phyloP scores from a whole-genome alignment of 2,888 invertebrate species.

The Allacma fusca region DNA sequence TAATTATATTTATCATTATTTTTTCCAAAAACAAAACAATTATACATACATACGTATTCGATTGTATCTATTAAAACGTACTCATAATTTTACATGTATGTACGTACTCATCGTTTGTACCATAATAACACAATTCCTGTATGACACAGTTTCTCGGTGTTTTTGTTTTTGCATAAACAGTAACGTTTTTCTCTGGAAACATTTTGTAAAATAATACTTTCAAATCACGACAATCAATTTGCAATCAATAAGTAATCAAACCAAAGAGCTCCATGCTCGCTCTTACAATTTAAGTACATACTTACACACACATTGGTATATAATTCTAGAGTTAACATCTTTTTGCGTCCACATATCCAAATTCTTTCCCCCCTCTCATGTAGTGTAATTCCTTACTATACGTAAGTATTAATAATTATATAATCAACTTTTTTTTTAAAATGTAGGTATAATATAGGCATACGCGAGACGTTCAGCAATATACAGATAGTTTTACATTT shows the following conservation, averaged over 20 bases:
- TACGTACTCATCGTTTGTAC: background rate
- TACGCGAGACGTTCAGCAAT: too few relatives aligned
- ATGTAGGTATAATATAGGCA: too few relatives aligned
- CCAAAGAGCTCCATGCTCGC: background rate
- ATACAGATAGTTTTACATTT: background rate
- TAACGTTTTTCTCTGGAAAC: background rate
- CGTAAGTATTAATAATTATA: too few relatives aligned
- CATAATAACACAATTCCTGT: slow-evolving; percentile 2
- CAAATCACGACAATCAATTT: too few relatives aligned
- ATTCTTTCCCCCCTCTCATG: too few relatives aligned
- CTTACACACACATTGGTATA: background rate
- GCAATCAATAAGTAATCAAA: too few relatives aligned
- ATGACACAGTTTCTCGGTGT: background rate
- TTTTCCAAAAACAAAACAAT: background rate
- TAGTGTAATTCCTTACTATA: too few relatives aligned
- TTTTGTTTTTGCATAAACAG: background rate
- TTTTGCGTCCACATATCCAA: too few relatives aligned
- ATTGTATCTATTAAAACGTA: background rate
- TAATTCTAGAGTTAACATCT: background rate
- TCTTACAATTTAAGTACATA: background rate
- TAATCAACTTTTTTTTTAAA: too few relatives aligned
- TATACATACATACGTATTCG: background rate
- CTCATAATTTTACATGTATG: background rate
- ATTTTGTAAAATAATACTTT: too few relatives aligned
- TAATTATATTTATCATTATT: background rate